A percentile compares a stretch with the other conserved stretches of the same genome.
Evolutionary conservation across 2,113 vertebrate species (phyloP).

Genomic region (Aleadryas rufinucha): DNA sequence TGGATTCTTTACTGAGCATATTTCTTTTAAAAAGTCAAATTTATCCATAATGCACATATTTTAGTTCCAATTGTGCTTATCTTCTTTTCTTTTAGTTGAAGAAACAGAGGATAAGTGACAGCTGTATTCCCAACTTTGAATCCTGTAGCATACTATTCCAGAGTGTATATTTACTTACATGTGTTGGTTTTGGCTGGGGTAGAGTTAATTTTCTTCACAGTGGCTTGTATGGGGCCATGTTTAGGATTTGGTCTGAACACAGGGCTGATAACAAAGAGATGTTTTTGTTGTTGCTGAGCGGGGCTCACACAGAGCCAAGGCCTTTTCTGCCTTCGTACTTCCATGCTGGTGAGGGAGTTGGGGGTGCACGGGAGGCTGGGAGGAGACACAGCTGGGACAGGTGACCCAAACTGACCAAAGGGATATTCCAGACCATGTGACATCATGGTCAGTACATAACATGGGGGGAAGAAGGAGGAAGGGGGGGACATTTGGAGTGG

Average conservation of each 20-base stretch:
- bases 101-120: background rate
- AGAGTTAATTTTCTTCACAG: background rate
- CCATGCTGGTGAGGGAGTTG: rapidly evolving
- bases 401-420: background rate
- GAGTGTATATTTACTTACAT: background rate
- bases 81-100: background rate
- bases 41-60: background rate
- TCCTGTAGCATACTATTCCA: background rate
- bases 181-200: background rate
- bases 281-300: background rate
- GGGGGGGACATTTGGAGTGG: too few relatives aligned
- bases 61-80: background rate
- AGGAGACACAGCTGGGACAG: background rate
- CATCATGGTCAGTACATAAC: too few relatives aligned
- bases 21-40: background rate
- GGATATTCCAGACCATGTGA: background rate
- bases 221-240: rapidly evolving
- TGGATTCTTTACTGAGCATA: background rate
- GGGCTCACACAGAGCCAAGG: background rate
- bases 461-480: background rate
- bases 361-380: rapidly evolving
- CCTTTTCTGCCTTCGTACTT: background rate
- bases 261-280: background rate
- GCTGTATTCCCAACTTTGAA: background rate
- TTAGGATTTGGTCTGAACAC: background rate